Conservation (phyloP, 2,113 vertebrate species). For the Otus sunia region DNA sequence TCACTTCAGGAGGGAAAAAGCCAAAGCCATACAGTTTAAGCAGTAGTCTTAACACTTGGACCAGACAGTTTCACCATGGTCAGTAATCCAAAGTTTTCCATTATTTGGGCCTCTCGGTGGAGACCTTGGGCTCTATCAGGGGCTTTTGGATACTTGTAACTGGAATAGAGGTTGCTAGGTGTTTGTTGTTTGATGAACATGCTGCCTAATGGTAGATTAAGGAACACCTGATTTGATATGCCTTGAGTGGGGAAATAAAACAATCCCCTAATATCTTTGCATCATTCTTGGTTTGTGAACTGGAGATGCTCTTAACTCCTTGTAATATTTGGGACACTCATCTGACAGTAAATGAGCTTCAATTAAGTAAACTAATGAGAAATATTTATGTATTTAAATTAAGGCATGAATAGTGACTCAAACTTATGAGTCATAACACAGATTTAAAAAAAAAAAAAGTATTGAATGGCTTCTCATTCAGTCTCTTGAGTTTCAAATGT, state of each 20-base stretch:
- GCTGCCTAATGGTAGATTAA: not conserved
- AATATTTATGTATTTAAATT: not conserved
- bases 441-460: not conserved
- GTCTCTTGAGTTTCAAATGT: not conserved
- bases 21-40: not conserved
- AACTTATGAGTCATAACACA: not conserved
- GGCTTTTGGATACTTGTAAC: not conserved
- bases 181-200: not conserved
- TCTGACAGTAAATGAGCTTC: not conserved
- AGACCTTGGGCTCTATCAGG: not conserved
- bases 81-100: not conserved
- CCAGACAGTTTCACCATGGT: not conserved
- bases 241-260: not conserved
- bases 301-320: not conserved
- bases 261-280: not conserved
- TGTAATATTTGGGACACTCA: not conserved
- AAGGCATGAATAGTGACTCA: not conserved
- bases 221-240: not conserved
- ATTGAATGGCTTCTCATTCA: not conserved
- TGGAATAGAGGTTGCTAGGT: not conserved
- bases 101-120: not conserved
- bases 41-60: not conserved
- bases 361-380: not conserved
- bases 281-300: not conserved
- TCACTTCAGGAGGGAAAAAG: not conserved